Evolutionary conservation across 1,140 invertebrate genomes (phyloP).

Genomic region (Achatina immaculata): DNA sequence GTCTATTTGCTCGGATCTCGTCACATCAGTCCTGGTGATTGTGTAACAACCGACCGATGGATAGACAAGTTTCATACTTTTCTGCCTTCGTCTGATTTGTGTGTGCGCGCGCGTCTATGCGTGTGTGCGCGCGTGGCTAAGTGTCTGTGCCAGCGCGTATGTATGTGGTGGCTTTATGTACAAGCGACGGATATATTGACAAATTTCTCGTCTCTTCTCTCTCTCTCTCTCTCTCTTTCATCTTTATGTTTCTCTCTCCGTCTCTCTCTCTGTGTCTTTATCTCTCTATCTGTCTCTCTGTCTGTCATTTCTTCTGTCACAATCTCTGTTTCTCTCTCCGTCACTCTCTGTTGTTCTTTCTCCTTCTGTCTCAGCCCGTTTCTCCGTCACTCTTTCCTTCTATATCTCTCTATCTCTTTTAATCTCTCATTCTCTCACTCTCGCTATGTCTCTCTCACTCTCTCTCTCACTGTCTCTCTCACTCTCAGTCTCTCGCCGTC

Average conservation of each 20-base stretch:
- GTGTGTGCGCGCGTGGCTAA: conserved; percentile 1
- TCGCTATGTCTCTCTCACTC: neutral
- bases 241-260: conserved; percentile 61
- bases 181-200: neutral
- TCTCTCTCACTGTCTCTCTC: neutral
- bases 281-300: too few species aligned
- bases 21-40: too few species aligned
- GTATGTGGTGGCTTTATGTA: conserved; percentile 12
- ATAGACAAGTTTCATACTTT: too few species aligned
- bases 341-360: too few species aligned
- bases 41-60: too few species aligned
- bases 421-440: neutral
- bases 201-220: neutral
- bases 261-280: conserved; percentile 59
- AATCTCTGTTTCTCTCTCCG: too few species aligned
- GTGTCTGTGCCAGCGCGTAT: neutral
- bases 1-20: too few species aligned
- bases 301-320: too few species aligned
- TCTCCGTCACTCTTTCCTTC: neutral
- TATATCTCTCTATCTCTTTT: neutral
- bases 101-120: neutral
- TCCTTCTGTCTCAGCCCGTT: too few species aligned
- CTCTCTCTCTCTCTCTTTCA: conserved; percentile 38
- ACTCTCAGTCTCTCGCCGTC: too few species aligned
- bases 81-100: too few species aligned